Evolutionary conservation across 2,113 vertebrate species (phyloP), one percentile per base, ranked within the genome.

Genomic region (Syngnathoides biaculeatus): DNA sequence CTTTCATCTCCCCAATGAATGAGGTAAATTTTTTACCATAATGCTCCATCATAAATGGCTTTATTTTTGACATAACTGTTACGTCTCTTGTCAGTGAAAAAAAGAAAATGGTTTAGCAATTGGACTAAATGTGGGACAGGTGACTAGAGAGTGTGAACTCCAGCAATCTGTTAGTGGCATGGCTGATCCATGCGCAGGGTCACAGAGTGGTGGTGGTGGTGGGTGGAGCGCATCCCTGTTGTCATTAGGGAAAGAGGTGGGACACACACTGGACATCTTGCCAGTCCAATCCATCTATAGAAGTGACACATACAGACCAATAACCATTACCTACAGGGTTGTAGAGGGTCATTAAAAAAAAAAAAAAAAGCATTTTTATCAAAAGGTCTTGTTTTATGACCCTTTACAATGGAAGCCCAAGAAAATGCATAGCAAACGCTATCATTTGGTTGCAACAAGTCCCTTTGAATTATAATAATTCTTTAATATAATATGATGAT

Each of bases 1-100:
- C 30, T 70, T 57, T 38, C 72, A 73, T 45, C 83, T 79, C 72
- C 60, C 40, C 39, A 50, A 26, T 26, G 24, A 27, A 67, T 57
- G 13, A 66, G 50, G 17, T 12, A 42, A 55, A n/a, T 5, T 42
- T 15, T 15, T n/a, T 48, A 39, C 15, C 30, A 63, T 52, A 24
- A 12, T 60, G 64, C 47, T 12, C 53, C 38, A 47, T 58, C 38
- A 19, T 4, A 20, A 1, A 0, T 59, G 15, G 57, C 9, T 17
- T 42, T 13, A 42, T 38, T 55, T 67, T 63, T 1, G n/a, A 57
- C 73, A 63, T 45, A 30, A 52, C 8, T 14, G 8, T 7, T 30
- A 68, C 13, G 53, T 24, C 6, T n/a, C 59, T 38, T 27, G 13
- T 68, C 19, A 19, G 17, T 68, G n/a, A 19, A 52, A 43, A 56